These are phyloP conservation scores for Antheraea assamensis DNA, from an alignment of 2,888 invertebrate genomes.

Conservation along the genomic window DNA sequence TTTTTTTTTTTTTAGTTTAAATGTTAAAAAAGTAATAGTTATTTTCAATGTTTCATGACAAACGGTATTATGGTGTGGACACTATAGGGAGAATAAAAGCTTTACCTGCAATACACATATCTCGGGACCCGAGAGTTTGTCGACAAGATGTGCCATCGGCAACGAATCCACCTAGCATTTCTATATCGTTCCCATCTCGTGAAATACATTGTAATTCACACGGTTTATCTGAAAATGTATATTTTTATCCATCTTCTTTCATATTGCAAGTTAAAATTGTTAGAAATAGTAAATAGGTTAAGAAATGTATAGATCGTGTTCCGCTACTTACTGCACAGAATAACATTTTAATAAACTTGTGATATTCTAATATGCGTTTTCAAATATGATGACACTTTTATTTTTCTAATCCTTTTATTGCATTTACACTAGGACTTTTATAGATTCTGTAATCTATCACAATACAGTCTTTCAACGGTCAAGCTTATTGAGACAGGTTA, in stretches of 20 bases:
- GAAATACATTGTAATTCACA: constrained; percentile 93
- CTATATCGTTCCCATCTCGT: constrained; percentile 85
- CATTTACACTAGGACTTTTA: not conserved
- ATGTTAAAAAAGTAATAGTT: too few species aligned
- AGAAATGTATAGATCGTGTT: too few species aligned
- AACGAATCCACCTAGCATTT: constrained; percentile 88
- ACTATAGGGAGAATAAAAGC: not conserved
- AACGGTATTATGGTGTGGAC: not conserved
- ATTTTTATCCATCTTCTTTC: constrained; percentile 1
- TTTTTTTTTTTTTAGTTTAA: too few species aligned
- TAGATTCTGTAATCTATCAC: too few species aligned
- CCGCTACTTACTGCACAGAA: not conserved
- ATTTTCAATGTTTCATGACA: too few species aligned
- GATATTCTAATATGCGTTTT: not conserved
- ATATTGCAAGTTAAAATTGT: not conserved
- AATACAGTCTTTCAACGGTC: too few species aligned
- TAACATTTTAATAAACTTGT: constrained; percentile 6
- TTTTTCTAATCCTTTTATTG: not conserved
- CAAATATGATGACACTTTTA: not conserved
- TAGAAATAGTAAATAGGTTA: too few species aligned
- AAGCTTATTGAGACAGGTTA: not conserved
- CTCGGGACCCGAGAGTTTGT: constrained; percentile 87
- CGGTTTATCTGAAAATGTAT: constrained; percentile 83
- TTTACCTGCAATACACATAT: constrained; percentile 89
- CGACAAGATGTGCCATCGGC: constrained; percentile 93